phyloP scores from a whole-genome alignment of 1,140 invertebrate species.

The Orchesella cincta region DNA sequence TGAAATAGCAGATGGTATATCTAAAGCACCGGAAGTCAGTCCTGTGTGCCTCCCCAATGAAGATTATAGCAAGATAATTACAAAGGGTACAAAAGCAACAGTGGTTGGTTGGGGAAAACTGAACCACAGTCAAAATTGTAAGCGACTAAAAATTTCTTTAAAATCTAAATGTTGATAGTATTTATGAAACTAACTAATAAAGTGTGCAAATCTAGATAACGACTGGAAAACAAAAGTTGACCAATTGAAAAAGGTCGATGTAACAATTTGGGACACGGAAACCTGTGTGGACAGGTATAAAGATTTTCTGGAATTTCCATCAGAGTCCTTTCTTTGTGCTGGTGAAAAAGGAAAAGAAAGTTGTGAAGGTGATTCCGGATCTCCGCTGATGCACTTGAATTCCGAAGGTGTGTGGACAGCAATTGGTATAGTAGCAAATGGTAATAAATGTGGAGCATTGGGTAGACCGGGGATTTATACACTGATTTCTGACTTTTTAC shows the following conservation, averaged over 20 bases:
- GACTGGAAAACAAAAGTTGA: conserved; percentile 20
- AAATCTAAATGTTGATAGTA: background rate
- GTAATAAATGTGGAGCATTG: conserved; percentile 30
- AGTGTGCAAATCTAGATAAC: conserved; percentile 6
- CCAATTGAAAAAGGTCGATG: conserved; percentile 19
- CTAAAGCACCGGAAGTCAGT: background rate
- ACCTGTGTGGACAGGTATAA: conserved; percentile 13
- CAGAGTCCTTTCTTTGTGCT: conserved; percentile 35
- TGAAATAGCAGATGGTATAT: background rate
- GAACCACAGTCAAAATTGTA: conserved; percentile 31
- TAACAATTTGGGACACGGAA: conserved; percentile 35
- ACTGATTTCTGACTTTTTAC: conserved; percentile 18
- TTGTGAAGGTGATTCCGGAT: conserved; percentile 35
- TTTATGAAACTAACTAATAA: too few species aligned
- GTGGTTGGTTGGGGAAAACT: conserved; percentile 28
- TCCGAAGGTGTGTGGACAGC: conserved; percentile 14
- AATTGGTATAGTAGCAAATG: conserved; percentile 37
- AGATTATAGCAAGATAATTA: background rate
- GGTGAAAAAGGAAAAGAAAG: conserved; percentile 23
- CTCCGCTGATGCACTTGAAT: background rate
- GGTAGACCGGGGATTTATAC: conserved; percentile 36
- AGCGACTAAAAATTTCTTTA: background rate
- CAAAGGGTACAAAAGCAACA: background rate
- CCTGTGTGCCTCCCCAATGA: conserved; percentile 35
- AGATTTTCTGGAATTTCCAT: conserved; percentile 30